Conservation (phyloP, 2,888 invertebrate species). For the Xestoiulus laeticollis region DNA sequence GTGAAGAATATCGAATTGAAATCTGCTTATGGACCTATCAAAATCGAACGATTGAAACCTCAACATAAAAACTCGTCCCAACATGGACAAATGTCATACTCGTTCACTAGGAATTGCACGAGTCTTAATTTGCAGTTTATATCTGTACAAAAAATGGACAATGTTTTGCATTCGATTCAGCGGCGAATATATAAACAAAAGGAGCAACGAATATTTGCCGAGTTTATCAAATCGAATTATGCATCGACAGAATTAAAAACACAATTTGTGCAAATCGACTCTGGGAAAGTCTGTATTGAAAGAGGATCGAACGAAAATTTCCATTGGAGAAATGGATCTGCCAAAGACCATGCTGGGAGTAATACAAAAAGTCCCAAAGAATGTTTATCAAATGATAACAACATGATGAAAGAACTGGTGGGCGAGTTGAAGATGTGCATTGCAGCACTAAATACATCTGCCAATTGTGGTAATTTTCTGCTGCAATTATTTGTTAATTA, state of each 20-base stretch:
- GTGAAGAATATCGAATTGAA: not conserved
- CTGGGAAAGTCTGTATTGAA: not conserved
- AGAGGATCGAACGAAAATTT: not conserved
- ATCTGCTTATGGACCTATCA: not conserved
- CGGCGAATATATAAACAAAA: slow-evolving; percentile 20
- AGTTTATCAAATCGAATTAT: not conserved
- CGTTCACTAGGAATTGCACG: not conserved
- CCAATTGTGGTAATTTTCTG: not conserved
- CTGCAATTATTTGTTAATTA: not conserved
- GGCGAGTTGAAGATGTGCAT: not conserved
- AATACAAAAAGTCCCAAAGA: not conserved
- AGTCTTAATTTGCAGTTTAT: slow-evolving; percentile 39
- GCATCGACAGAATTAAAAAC: not conserved
- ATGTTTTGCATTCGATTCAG: slow-evolving; percentile 6
- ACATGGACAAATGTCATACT: not conserved
- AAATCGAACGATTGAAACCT: not conserved
- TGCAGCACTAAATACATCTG: not conserved
- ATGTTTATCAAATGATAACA: not conserved
- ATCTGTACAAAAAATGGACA: slow-evolving; percentile 35
- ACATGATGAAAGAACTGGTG: not conserved
- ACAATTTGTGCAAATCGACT: not conserved
- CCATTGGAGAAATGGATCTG: not conserved
- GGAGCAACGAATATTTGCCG: not conserved
- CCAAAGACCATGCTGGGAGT: not conserved
- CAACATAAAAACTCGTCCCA: not conserved